A percentile compares a stretch with the other conserved stretches of the same genome.
Evolutionary conservation across 2,797 vertebrate genomes (phyloP).

Genomic region (Microhierax caerulescens): DNA sequence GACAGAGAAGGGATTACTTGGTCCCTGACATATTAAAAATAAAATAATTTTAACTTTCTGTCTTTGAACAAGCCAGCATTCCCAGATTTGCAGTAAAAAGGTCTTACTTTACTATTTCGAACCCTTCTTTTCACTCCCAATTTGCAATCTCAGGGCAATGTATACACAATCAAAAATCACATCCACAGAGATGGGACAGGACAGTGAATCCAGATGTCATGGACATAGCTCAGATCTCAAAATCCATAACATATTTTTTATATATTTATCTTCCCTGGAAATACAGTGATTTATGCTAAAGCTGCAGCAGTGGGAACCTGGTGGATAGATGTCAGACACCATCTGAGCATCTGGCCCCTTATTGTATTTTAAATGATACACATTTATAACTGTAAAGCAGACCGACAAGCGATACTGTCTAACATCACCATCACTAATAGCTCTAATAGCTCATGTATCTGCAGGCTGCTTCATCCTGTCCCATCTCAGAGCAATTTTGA

Average conservation of each 20-base stretch:
- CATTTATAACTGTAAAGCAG: constrained; percentile 66
- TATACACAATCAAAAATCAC: background rate
- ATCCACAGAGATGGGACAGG: background rate
- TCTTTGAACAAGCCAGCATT: background rate
- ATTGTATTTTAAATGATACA: constrained; percentile 54
- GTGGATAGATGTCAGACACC: constrained; percentile 33
- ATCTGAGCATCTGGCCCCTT: constrained; percentile 36
- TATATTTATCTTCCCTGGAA: background rate
- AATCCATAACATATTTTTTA: background rate
- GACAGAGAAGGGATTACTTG: background rate
- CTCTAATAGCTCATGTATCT: constrained; percentile 54
- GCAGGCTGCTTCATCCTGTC: background rate
- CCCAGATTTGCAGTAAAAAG: background rate
- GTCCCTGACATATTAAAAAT: background rate
- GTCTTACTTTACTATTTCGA: background rate
- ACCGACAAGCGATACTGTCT: constrained; percentile 44
- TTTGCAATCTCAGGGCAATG: background rate
- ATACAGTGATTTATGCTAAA: constrained; percentile 20
- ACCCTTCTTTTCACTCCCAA: background rate
- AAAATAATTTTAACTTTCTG: background rate
- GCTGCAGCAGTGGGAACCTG: background rate
- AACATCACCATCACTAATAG: constrained; percentile 55
- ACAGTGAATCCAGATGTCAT: background rate
- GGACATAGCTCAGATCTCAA: background rate
- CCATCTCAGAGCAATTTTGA: constrained; percentile 35